Evolutionary conservation across 2,113 vertebrate genomes (phyloP).

Genomic region (Orthonyx spaldingii): DNA sequence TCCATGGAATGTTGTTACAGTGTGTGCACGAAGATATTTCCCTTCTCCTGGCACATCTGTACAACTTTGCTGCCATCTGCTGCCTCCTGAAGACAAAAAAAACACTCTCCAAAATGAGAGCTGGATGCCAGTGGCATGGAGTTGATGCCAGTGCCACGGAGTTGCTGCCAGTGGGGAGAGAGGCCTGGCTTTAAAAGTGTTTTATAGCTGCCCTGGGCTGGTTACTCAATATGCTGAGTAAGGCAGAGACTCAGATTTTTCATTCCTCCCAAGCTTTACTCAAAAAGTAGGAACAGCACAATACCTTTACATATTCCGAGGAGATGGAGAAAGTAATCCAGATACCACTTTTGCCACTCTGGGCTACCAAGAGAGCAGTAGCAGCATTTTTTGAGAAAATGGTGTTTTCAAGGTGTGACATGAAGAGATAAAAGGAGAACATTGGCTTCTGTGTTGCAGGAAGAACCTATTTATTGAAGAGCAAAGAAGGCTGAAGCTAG

Average conservation of each 20-base stretch:
- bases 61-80: conserved; percentile 74
- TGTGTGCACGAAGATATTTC: conserved; percentile 18
- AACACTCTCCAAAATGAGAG: conserved; percentile 15
- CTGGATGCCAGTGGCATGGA: neutral
- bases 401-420: neutral
- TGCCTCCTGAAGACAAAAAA: conserved; percentile 56
- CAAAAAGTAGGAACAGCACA: neutral
- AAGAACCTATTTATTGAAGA: neutral
- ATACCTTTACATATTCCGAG: neutral
- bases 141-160: neutral
- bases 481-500: neutral
- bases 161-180: neutral
- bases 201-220: conserved; percentile 3
- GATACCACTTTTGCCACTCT: neutral
- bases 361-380: neutral
- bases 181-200: neutral
- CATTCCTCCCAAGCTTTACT: conserved; percentile 8
- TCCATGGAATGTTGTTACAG: conserved; percentile 40
- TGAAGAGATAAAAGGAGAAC: neutral
- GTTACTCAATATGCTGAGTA: conserved; percentile 37
- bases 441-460: neutral
- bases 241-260: conserved; percentile 1
- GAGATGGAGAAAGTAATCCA: neutral
- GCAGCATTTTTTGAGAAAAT: neutral
- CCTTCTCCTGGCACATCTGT: conserved; percentile 24